A percentile compares a stretch with the other conserved stretches of the same genome.
Evolutionary conservation across 2,888 invertebrate species (phyloP).

Genomic region (Tinea semifulvella): DNA sequence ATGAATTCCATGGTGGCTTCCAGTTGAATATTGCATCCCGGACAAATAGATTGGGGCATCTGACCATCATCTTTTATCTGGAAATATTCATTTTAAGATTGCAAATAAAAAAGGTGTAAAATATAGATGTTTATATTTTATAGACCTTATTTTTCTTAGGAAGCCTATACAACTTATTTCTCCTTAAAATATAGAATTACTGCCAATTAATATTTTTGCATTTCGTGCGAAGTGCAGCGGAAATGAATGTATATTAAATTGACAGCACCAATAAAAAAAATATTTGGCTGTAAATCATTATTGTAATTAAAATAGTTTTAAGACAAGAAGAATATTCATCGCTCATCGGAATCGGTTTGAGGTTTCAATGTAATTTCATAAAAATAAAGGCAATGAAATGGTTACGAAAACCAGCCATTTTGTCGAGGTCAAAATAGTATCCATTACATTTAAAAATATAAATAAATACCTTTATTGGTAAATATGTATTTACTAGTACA

Average conservation of each 20-base stretch:
- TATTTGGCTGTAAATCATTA: constrained; percentile 18
- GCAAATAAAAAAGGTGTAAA: background rate
- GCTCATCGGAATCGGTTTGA: no score
- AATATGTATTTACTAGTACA: constrained; percentile 74
- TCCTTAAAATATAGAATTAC: no score
- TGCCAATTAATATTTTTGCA: no score
- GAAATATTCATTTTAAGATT: constrained; percentile 24
- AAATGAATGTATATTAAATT: background rate
- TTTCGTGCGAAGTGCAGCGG: no score
- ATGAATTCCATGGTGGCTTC: constrained; percentile 80
- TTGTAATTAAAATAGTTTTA: background rate
- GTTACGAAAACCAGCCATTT: constrained; percentile 38
- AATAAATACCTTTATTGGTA: constrained; percentile 78
- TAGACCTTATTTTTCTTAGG: background rate
- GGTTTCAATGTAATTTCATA: constrained; percentile 15
- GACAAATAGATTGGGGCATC: constrained; percentile 77
- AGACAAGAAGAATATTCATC: background rate
- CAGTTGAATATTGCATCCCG: constrained; percentile 78
- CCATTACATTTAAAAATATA: constrained; percentile 35
- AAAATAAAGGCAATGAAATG: constrained; percentile 27
- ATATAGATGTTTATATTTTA: background rate
- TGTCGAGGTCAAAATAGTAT: constrained; percentile 58
- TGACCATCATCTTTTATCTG: constrained; percentile 76
- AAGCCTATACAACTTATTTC: no score
- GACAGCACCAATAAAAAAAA: background rate